phyloP scores from a whole-genome alignment of 64 coral and sea anemone species.

The Cladopsammia gracilis region DNA sequence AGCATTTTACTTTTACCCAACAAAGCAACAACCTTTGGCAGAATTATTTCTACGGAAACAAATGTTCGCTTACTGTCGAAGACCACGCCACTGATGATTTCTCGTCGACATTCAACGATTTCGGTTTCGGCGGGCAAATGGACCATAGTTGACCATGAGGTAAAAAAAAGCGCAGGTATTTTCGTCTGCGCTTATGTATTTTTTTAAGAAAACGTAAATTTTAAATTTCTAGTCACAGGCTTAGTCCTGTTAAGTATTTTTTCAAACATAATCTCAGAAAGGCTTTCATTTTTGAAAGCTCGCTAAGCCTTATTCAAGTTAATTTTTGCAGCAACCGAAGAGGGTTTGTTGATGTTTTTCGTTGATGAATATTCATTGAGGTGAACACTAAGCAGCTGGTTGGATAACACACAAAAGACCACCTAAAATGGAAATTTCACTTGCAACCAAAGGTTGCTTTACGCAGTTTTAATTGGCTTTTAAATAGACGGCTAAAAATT shows the following conservation, averaged over 20 bases:
- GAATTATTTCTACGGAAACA: conserved; percentile 76
- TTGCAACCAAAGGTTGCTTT: neutral
- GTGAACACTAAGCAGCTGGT: conserved; percentile 10
- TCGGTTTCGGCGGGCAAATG: conserved; percentile 78
- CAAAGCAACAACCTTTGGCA: conserved; percentile 86
- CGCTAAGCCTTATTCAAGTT: too few relatives aligned
- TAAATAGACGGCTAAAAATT: neutral
- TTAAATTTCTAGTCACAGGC: neutral
- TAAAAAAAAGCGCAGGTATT: conserved; percentile 6
- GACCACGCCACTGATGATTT: conserved; percentile 89
- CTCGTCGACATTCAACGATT: conserved; percentile 93
- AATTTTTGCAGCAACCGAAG: too few relatives aligned
- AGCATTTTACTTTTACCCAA: conserved; percentile 76
- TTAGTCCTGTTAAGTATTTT: neutral
- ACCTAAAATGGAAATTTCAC: neutral
- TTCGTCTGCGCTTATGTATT: neutral
- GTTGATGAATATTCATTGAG: conserved; percentile 43
- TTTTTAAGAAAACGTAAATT: neutral
- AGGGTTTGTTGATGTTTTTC: conserved; percentile 36
- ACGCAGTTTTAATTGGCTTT: neutral
- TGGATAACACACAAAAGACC: conserved; percentile 53
- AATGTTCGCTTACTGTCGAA: conserved; percentile 86
- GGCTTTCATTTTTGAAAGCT: neutral
- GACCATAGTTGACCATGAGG: conserved; percentile 91
- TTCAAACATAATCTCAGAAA: neutral